Evolutionary conservation across 2,113 vertebrate genomes (phyloP).

Genomic region (Eublepharis macularius): DNA sequence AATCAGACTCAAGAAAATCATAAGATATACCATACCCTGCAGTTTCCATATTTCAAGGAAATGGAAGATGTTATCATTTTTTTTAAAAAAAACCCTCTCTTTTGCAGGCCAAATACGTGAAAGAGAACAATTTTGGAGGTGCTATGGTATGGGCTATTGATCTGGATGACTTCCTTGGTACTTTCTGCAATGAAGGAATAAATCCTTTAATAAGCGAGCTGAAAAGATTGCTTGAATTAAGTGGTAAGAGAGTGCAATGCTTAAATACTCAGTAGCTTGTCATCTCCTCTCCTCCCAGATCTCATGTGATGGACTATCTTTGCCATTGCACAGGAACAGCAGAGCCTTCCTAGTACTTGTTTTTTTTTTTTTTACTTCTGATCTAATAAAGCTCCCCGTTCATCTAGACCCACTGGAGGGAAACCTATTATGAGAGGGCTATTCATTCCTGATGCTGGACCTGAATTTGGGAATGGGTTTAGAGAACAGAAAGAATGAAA

Average conservation of each 20-base stretch:
- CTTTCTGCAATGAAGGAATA: conserved; percentile 78
- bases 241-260: neutral
- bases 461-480: neutral
- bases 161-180: conserved; percentile 82
- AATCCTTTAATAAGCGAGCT: conserved; percentile 78
- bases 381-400: neutral
- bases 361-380: neutral
- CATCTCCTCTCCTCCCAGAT: neutral
- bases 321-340: neutral
- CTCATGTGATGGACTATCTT: neutral
- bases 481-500: neutral
- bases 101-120: conserved; percentile 76
- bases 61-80: neutral
- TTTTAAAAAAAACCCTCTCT: neutral
- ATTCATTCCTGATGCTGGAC: neutral
- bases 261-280: neutral
- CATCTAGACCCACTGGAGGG: neutral
- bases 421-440: neutral
- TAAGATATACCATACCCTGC: too few relatives aligned
- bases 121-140: conserved; percentile 79
- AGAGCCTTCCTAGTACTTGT: neutral
- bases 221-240: conserved; percentile 63
- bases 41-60: neutral
- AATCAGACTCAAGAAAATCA: too few relatives aligned
- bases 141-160: conserved; percentile 86